A percentile compares a stretch with the other conserved stretches of the same genome.
Evolutionary conservation across 2,797 vertebrate genomes (phyloP).

Genomic region (Clarias laeviceps): DNA sequence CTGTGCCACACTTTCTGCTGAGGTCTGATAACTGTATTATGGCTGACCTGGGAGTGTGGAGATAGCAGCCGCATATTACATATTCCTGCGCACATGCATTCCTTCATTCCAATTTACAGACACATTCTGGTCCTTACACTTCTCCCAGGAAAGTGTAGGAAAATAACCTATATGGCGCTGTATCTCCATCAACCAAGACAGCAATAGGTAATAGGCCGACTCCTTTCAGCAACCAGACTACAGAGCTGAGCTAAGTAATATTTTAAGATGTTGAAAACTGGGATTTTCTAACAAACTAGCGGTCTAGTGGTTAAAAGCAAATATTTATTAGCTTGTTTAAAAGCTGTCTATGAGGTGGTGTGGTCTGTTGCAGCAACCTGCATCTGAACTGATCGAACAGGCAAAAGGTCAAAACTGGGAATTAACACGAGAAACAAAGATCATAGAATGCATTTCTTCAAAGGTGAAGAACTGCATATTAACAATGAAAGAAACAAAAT

Average conservation of each 20-base stretch:
- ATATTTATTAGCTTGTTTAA: background rate
- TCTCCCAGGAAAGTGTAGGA: background rate
- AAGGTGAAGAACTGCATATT: background rate
- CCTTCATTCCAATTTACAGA: slow-evolving; percentile 10
- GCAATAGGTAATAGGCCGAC: background rate
- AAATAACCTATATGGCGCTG: background rate
- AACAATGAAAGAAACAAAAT: background rate
- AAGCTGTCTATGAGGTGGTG: background rate
- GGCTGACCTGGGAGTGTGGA: slow-evolving; percentile 35
- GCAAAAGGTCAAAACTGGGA: background rate
- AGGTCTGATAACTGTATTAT: slow-evolving; percentile 56
- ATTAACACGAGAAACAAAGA: background rate
- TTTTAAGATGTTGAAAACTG: background rate
- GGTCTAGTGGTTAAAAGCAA: background rate
- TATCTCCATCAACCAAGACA: background rate
- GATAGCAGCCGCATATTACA: slow-evolving; percentile 46
- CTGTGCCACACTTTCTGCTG: slow-evolving; percentile 44
- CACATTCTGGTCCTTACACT: background rate
- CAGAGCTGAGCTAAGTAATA: too few species aligned
- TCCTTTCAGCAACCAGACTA: background rate
- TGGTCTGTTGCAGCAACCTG: background rate
- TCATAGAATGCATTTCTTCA: background rate
- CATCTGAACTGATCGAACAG: too few species aligned
- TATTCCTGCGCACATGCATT: slow-evolving; percentile 2
- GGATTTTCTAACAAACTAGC: background rate